Base-by-base conservation (phyloP, 2,797 vertebrate genomes). In the Etheostoma perlongum region DNA sequence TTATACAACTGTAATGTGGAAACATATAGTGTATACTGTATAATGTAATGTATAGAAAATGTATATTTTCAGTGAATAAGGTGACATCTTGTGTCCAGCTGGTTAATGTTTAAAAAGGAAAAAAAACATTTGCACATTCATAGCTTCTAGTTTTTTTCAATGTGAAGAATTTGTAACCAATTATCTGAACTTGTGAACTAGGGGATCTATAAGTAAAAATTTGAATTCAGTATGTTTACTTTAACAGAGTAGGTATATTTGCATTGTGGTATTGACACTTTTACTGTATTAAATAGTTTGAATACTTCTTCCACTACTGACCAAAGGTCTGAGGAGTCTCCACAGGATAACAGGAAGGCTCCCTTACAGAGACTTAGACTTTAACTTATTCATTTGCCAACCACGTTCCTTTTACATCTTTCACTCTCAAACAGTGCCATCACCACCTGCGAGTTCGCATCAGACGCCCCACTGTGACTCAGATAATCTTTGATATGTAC, bases 351-450 rank as follows among this genome's bases (percentile, higher is more conserved):
- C 7, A 40, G 27, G n/a, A 36, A 25, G 0, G 57, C 16, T 33
- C 76, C 81, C 66, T 65, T 52, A 79, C 78, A 40, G 36, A 40
- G 36, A 88, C 25, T 27, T 25, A 4, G 5, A 33, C 18, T 36
- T 58, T 6, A 1, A 4, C 40, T n/a, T 53, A 10, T 52, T 58
- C 36, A 88, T 0, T 33, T 25, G 0, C 21, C 30, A 30, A 33
- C 16, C 19, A 25, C 23, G 21, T 48, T 12, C 4, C 16, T 66
- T 42, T 13, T 16, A 33, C 33, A 36, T 16, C 16, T 23, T 80
- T 72, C 65, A 33, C 68, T n/a, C 23, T 47, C 46, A 19, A n/a
- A n/a, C 19, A 72, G 6, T 11, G 4, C 8, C 62, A 33, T 62
- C 16, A 15, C 14, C n/a, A 4, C n/a, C 49, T 57, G 42, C 15